Evolutionary conservation across 2,797 vertebrate genomes (phyloP), one percentile per base, ranked within the genome.

Genomic region (Premnoplex brunnescens): DNA sequence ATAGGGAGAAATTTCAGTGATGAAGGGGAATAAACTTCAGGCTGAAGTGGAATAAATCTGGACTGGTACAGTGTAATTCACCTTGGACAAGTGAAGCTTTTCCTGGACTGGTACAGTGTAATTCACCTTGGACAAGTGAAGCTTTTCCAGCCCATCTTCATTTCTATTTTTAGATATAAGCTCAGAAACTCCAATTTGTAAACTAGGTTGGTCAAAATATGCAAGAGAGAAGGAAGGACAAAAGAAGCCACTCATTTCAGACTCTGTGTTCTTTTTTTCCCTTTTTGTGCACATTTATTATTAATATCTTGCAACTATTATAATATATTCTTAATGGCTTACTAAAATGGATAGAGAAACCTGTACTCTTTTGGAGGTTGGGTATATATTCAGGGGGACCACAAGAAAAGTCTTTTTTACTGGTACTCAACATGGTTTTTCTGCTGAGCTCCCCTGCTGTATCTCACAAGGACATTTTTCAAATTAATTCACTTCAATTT

Each of bases 401-500:
- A 72, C 14, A 62, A 76, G 55, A 63, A 39, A 54, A n/a, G 2
- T 10, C 8, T 67, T 64, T 56, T 88, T 86, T 85, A n/a, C 34
- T 85, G 18, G 18, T 74, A 46, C 54, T 51, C 32, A 69, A 39
- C 5, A 2, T 43, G 37, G 9, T 88, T 93, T 67, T 58, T 51
- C 24, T 80, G 55, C 66, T 84, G 72, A 59, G 32, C 7, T 88
- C 18, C 34, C 52, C 63, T 69, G 59, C 52, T 72, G 21, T 81
- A 43, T 51, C 22, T 89, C 43, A 46, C 43, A 63, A 66, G 37
- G 34, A 76, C 14, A 37, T 79, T 95, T 89, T 95, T 96, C 55
- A 92, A 92, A 93, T 83, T 27, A 51, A 73, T 95, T 90, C 69
- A 60, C 69, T 79, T 49, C 85, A n/a, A 62, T 93, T 91, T 92